A percentile compares a stretch with the other conserved stretches of the same genome.
Conservation (phyloP, 2,888 invertebrate species). For the Noctua fimbriata region DNA sequence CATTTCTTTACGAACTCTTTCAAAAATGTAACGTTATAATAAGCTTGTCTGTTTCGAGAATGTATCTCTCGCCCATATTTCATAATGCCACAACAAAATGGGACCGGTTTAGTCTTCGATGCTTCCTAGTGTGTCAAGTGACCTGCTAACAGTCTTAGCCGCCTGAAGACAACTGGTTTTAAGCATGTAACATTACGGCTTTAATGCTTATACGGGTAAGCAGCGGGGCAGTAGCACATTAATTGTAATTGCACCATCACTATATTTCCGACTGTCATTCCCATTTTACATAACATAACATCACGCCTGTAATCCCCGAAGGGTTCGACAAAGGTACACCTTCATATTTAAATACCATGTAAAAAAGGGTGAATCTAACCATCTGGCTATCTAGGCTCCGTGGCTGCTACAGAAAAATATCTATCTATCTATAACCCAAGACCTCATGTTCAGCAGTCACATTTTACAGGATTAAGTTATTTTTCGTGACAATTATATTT, state of each 20-base stretch:
- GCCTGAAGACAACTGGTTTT: slow-evolving; percentile 50
- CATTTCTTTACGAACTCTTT: not conserved
- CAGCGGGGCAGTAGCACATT: not conserved
- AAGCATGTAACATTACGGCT: slow-evolving; percentile 19
- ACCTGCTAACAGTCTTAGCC: slow-evolving; percentile 27
- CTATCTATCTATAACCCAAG: too few relatives aligned
- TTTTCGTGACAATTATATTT: too few relatives aligned
- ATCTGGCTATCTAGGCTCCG: not conserved
- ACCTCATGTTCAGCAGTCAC: too few relatives aligned
- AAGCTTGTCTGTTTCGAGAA: slow-evolving; percentile 43
- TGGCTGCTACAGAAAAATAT: not conserved
- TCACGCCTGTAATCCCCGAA: not conserved
- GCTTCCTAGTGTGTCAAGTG: slow-evolving; percentile 51
- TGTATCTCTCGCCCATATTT: slow-evolving; percentile 17
- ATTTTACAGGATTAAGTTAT: too few relatives aligned
- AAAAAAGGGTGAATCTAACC: too few relatives aligned
- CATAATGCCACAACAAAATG: slow-evolving; percentile 35
- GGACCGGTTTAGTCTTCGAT: slow-evolving; percentile 38
- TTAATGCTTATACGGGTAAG: not conserved
- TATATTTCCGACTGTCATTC: not conserved
- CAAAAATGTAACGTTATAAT: slow-evolving; percentile 10
- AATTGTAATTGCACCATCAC: not conserved
- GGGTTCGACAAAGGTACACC: not conserved
- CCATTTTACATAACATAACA: not conserved
- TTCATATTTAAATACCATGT: not conserved